A percentile compares a stretch with the other conserved stretches of the same genome.
phyloP scores from a whole-genome alignment of 2,113 vertebrate species.

The Cavia aperea region DNA sequence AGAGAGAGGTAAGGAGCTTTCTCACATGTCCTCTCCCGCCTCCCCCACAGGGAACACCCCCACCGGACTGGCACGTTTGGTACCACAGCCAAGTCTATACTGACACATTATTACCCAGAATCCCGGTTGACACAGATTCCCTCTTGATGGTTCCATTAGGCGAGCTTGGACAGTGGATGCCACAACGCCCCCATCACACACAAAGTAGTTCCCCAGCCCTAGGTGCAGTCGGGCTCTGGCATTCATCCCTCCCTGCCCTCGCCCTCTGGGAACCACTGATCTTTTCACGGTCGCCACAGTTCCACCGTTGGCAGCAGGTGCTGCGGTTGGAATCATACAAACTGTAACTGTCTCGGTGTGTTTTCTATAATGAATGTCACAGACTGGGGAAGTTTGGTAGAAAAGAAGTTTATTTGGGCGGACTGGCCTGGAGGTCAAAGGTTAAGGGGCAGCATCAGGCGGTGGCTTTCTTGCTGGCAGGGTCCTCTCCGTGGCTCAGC shows the following conservation, averaged over 20 bases:
- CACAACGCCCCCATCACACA: fast-evolving
- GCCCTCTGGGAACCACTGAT: not conserved
- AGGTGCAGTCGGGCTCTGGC: not conserved
- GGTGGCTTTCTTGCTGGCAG: not conserved
- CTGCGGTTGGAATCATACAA: not conserved
- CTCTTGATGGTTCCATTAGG: not conserved
- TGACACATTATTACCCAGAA: not conserved
- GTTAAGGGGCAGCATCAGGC: not conserved
- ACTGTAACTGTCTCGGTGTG: not conserved
- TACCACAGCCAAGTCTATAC: no score
- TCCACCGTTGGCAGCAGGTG: not conserved
- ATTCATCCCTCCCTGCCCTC: not conserved
- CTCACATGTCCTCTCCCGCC: not conserved
- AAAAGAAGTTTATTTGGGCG: not conserved
- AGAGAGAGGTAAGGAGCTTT: not conserved
- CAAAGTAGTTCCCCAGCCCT: not conserved
- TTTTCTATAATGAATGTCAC: not conserved
- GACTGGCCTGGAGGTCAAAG: not conserved
- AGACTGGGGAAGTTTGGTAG: not conserved
- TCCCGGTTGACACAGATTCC: not conserved
- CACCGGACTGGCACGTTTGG: no score
- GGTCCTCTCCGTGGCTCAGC: not conserved
- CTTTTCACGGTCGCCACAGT: not conserved
- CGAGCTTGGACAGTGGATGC: not conserved
- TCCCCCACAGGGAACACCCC: not conserved